phyloP scores from a whole-genome alignment of 2,113 vertebrate genomes.

The Mormoops blainvillei region DNA sequence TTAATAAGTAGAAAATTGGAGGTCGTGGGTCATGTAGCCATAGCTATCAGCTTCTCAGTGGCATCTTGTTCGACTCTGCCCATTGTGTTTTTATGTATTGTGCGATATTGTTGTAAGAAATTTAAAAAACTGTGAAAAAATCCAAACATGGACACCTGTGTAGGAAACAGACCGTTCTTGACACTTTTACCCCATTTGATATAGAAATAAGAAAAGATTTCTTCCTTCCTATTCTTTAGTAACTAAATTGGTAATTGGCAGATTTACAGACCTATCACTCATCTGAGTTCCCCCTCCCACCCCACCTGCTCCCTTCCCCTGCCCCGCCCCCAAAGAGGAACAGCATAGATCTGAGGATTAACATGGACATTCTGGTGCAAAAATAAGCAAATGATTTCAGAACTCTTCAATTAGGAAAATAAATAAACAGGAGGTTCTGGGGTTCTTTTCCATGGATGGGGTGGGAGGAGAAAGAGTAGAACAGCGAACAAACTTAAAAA shows the following conservation, averaged over 20 bases:
- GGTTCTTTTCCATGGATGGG: not conserved
- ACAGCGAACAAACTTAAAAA: not conserved
- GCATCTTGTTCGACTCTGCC: not conserved
- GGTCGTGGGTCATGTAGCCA: not conserved
- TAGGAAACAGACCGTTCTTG: not conserved
- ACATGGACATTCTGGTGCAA: not conserved
- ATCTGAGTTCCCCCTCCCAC: no score
- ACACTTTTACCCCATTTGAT: not conserved
- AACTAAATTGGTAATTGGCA: not conserved
- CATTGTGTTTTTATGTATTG: not conserved
- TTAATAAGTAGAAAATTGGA: not conserved
- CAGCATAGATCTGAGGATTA: not conserved
- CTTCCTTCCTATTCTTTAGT: not conserved
- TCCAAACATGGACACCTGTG: not conserved
- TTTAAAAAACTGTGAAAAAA: not conserved
- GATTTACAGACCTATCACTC: not conserved
- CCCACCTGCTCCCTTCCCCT: not conserved
- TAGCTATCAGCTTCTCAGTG: not conserved
- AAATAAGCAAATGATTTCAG: not conserved
- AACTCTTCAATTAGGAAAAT: slow-evolving; percentile 27
- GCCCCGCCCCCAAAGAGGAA: not conserved
- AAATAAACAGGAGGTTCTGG: no score
- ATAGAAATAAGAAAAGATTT: not conserved
- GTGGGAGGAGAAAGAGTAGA: not conserved
- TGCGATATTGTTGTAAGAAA: not conserved